phyloP scores from a whole-genome alignment of 2,888 invertebrate species.

The Zaprionus obscuricornis region DNA sequence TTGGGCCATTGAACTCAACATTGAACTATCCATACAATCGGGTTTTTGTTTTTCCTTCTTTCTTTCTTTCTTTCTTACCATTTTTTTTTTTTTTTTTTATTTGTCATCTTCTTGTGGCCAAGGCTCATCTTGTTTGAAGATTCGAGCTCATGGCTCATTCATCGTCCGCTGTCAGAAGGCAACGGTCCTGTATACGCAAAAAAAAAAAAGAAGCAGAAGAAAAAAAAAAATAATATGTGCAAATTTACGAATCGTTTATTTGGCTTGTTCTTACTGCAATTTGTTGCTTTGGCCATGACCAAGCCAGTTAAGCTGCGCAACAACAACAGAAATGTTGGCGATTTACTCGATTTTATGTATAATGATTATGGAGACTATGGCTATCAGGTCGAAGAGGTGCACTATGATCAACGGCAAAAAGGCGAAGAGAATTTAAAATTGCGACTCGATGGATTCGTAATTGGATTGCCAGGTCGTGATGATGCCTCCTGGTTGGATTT shows the following conservation, averaged over 20 bases:
- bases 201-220: no score
- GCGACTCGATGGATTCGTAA: conserved; percentile 84
- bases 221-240: conserved; percentile 71
- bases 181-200: conserved; percentile 50
- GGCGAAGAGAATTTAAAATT: conserved; percentile 90
- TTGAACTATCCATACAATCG: conserved; percentile 44
- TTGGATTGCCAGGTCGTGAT: conserved; percentile 66
- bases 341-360: conserved; percentile 57
- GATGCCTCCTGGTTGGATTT: conserved; percentile 45
- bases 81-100: conserved; percentile 6
- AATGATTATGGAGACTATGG: conserved; percentile 64
- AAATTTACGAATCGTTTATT: conserved; percentile 82
- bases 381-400: conserved; percentile 81
- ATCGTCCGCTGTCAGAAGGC: conserved; percentile 41
- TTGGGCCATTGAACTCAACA: conserved; percentile 67
- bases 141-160: conserved; percentile 58
- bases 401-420: conserved; percentile 91
- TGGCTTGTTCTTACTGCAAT: conserved; percentile 63
- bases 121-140: conserved; percentile 42
- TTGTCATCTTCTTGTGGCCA: neutral
- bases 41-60: no score
- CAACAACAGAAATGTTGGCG: conserved; percentile 39
- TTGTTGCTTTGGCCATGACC: conserved; percentile 28
- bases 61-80: conserved; percentile 13
- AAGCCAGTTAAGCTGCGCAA: conserved; percentile 39